A percentile compares a stretch with the other conserved stretches of the same genome.
Evolutionary conservation across 2,113 vertebrate species (phyloP).

Genomic region (Percina caprodes): DNA sequence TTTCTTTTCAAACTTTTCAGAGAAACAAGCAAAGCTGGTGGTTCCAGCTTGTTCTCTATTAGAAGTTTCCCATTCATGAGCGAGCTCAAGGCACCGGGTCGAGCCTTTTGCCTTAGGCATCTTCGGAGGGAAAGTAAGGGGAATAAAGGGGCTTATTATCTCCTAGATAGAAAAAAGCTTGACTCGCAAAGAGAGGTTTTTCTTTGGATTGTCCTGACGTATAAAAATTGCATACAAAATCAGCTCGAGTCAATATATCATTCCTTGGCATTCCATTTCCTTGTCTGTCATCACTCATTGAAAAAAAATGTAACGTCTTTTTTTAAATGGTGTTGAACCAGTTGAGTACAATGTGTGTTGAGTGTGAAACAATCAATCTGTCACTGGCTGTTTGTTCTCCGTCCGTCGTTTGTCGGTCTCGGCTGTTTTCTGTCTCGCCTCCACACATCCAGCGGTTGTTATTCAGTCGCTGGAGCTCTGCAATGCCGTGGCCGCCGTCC

Average conservation of each 20-base stretch:
- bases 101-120: constrained; percentile 24
- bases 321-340: constrained; percentile 27
- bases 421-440: constrained; percentile 14
- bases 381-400: constrained; percentile 41
- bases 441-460: constrained; percentile 46
- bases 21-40: neutral
- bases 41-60: neutral
- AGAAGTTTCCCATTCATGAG: constrained; percentile 20
- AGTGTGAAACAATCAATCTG: constrained; percentile 34
- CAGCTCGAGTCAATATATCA: neutral
- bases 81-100: constrained; percentile 23
- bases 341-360: neutral
- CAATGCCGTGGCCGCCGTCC: constrained; percentile 25
- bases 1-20: neutral
- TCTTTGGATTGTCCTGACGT: neutral
- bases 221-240: constrained; percentile 1
- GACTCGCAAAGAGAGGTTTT: neutral
- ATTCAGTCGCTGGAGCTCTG: constrained; percentile 37
- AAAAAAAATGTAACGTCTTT: constrained; percentile 16
- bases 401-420: constrained; percentile 34
- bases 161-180: neutral
- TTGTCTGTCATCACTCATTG: constrained; percentile 18
- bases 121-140: constrained; percentile 4
- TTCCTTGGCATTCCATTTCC: neutral
- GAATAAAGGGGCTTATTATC: constrained; percentile 9